Evolutionary conservation across 2,797 vertebrate genomes (phyloP), one percentile per base, ranked within the genome.

Genomic region (Acomys russatus): DNA sequence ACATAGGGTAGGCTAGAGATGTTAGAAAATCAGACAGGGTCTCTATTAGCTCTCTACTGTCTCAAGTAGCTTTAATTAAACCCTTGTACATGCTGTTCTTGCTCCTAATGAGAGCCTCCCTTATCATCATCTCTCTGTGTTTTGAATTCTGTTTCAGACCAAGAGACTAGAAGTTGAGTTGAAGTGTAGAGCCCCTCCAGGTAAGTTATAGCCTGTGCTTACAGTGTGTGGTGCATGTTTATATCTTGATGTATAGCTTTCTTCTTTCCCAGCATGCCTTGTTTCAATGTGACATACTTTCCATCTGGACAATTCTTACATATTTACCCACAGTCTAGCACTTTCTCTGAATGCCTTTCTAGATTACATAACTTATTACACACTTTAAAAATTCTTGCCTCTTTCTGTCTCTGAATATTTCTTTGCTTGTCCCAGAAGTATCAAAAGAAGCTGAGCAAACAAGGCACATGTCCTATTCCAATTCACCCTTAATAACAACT

Each of bases 31-130:
- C 91, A 95, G 95, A 94, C 91, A 96, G 78, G 17, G 89, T 86
- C 83, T 91, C 70, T n/a, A 74, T 95, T 84, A 89, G 91, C 90
- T 94, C 83, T 88, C 70, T 88, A 30, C 83, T 96, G 78, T 89
- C 71, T 63, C 25, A 44, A 80, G 54, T 33, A 79, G 74, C 91
- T 97, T 88, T 97, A 93, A 96, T 96, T 96, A 97, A 95, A 64
- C 74, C 91, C 63, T 74, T 92, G 76, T 59, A 49, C 68, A 71
- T 1, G 22, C 10, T 20, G 83, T 56, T 94, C 90, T 91, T 61
- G 0, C 33, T 97, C 95, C 88, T 86, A 63, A 84, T 64, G 88
- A 96, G 92, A 84, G 78, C 38, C 11, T 20, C 87, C 92, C 83
- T 61, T 59, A 84, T 77, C 68, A 68, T 90, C 68, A 6, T 70